Percentiles rank a stretch among this genome's conserved stretches.
Conservation (phyloP, 2,888 invertebrate genomes). For the Erpobdella octoculata region DNA sequence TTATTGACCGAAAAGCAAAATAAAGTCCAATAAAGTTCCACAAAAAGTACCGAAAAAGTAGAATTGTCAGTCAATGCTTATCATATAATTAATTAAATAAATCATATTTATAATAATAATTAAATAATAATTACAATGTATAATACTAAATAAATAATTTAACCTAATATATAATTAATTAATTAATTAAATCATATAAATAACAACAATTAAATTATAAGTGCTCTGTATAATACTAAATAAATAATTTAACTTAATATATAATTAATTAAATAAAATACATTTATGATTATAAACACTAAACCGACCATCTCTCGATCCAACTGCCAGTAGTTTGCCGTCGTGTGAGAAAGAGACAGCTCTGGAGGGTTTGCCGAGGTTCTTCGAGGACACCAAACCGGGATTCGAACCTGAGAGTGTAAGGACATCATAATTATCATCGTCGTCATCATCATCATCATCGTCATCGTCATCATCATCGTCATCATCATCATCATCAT, state of each 20-base stretch:
- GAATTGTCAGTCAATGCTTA: too few relatives aligned
- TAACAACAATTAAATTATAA: too few relatives aligned
- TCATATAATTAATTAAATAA: too few relatives aligned
- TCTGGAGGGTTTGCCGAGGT: constrained; percentile 48
- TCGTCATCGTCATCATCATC: neutral
- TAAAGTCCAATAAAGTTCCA: too few relatives aligned
- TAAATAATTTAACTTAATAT: too few relatives aligned
- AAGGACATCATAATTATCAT: neutral
- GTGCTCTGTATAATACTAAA: too few relatives aligned
- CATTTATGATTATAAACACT: neutral
- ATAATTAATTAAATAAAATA: neutral
- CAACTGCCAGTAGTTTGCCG: constrained; percentile 51
- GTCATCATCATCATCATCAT: neutral
- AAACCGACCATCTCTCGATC: constrained; percentile 51
- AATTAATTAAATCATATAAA: too few relatives aligned
- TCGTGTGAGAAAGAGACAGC: constrained; percentile 51
- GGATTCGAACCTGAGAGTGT: constrained; percentile 40
- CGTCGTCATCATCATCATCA: neutral
- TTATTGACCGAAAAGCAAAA: constrained; percentile 30
- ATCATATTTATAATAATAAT: too few relatives aligned
- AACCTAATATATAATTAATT: too few relatives aligned
- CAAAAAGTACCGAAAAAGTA: too few relatives aligned
- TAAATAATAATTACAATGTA: too few relatives aligned
- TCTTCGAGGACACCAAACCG: constrained; percentile 46
- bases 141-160: too few relatives aligned